Base-by-base conservation (phyloP, 2,113 vertebrate genomes). In the Bagarius yarrelli region DNA sequence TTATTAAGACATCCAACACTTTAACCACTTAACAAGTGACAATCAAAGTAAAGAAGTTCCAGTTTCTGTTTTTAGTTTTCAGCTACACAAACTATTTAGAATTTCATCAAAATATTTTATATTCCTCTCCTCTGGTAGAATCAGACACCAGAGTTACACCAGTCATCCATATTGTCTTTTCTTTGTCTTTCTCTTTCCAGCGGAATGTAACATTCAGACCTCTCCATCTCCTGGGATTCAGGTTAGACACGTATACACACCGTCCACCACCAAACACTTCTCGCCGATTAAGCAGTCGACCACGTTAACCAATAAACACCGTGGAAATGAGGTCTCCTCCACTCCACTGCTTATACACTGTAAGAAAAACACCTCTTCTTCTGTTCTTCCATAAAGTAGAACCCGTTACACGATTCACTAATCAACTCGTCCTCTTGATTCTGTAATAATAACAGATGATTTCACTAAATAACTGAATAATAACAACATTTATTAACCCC, bases 241-340 rank as follows among this genome's bases (percentile, higher is more conserved):
- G 92, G 97, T 99, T 81, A 94, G 98, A 55, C 98, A 98, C 55
- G 98, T 99, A 82, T 98, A 98, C 90, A 99, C 98, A 1, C 97
- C 97, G 0, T 99, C 97, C 87, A 97, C 97, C 84, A 97, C 96
- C 83, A 99, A 99, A 86, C 98, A 99, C 83, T 99, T 99, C 91
- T 99, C 97, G 59, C 98, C 98, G 32, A 98, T 99, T 90, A 99
- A 99, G 78, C 97, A 98, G 76, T 99, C 97, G 72, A 98, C 97
- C 77, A 99, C 98, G 0, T 92, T 99, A 85, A 99, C 98, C 85
- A 99, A 99, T 87, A 99, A 99, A 87, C 98, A 99, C 86, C 94
- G 98, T 23, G 98, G 98, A 87, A 99, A 99, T 0, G 97, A 98
- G 89, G 95, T 99, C 25, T 99, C 98, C 8, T 97, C 97, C 85